These are phyloP conservation scores for Pangasius mekongensis DNA, from an alignment of 2,797 vertebrate genomes.

Conservation along the genomic window DNA sequence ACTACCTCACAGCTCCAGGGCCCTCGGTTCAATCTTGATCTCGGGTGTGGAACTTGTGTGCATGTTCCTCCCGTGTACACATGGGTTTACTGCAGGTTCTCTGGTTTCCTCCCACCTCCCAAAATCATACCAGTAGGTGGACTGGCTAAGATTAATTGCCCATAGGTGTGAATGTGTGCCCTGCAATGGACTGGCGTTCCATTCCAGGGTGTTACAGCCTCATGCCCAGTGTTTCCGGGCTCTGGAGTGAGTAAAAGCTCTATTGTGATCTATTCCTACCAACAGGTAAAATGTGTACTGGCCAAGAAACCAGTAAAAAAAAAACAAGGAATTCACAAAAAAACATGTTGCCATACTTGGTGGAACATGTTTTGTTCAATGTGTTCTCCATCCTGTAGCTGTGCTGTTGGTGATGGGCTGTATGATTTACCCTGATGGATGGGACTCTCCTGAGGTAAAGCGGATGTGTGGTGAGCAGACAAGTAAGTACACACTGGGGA, in stretches of 20 bases:
- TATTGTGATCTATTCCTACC: background rate
- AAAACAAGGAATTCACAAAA: background rate
- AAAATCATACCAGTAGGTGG: background rate
- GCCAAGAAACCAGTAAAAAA: background rate
- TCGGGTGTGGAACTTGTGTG: background rate
- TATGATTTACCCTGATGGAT: slow-evolving; percentile 96
- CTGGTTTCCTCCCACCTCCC: background rate
- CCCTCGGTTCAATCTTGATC: background rate
- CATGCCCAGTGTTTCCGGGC: background rate
- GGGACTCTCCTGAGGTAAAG: slow-evolving; percentile 89
- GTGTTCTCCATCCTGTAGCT: slow-evolving; percentile 63
- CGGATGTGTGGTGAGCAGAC: slow-evolving; percentile 92
- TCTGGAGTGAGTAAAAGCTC: background rate
- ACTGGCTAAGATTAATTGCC: background rate
- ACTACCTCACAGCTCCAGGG: background rate
- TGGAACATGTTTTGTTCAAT: background rate
- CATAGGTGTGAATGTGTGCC: background rate
- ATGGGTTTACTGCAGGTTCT: background rate
- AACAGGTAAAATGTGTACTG: background rate
- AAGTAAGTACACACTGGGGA: slow-evolving; percentile 89
- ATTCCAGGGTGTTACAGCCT: background rate
- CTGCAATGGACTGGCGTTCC: background rate
- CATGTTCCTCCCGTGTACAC: background rate
- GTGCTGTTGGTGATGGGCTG: slow-evolving; percentile 90
- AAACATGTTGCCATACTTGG: background rate